A percentile compares a stretch with the other conserved stretches of the same genome.
Conservation (phyloP, 2,797 vertebrate species). For the Coreius guichenoti region DNA sequence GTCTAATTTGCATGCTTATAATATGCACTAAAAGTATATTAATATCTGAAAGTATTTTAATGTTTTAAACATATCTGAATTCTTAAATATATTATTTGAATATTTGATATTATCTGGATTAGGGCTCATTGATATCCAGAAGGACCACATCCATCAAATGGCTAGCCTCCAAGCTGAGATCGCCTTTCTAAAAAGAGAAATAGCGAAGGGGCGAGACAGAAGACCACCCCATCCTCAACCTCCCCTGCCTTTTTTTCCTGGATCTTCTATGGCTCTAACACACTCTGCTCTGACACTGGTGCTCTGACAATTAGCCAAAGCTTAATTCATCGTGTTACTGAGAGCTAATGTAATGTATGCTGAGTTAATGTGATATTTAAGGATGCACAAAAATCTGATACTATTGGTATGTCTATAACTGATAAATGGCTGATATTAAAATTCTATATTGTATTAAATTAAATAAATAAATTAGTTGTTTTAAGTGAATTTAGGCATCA, state of each 20-base stretch:
- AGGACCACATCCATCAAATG: constrained; percentile 66
- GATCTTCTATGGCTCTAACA: constrained; percentile 39
- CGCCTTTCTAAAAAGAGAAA: constrained; percentile 64
- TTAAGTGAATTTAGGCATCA: neutral
- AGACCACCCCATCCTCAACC: constrained; percentile 54
- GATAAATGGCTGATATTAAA: neutral
- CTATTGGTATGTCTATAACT: neutral
- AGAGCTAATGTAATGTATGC: neutral
- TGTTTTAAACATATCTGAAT: neutral
- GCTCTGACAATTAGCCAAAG: neutral
- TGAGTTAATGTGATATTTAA: neutral
- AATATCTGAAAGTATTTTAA: neutral
- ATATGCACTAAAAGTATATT: neutral
- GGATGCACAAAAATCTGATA: neutral
- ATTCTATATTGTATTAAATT: neutral
- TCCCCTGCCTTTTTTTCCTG: constrained; percentile 19
- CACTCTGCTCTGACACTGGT: constrained; percentile 54
- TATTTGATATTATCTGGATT: constrained; percentile 45
- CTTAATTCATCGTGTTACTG: neutral
- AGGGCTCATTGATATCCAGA: constrained; percentile 61
- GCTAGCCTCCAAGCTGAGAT: constrained; percentile 73
- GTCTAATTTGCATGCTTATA: neutral
- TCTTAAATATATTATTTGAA: neutral
- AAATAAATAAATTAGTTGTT: neutral
- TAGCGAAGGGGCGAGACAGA: constrained; percentile 50